Base-by-base conservation (phyloP, 2,113 vertebrate genomes). In the Antennarius striatus region DNA sequence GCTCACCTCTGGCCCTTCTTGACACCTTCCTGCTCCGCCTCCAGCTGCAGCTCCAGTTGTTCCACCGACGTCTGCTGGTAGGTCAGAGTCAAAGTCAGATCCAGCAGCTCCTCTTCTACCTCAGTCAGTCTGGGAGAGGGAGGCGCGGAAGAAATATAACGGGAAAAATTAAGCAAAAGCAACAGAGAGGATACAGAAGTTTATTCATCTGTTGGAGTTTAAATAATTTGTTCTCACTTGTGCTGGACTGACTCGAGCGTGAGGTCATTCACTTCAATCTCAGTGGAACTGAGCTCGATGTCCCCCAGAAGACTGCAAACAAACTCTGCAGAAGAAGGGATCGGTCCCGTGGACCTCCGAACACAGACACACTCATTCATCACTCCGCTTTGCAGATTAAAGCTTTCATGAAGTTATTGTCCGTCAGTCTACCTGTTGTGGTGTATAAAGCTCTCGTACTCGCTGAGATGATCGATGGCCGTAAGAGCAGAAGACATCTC, bases 201-300 rank as follows among this genome's bases (percentile, higher is more conserved):
- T 17, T 4, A 32, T 53, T 58, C 16, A 49, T 74, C 17, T 30
- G 32, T 22, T 48, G 32, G 11, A 30, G 15, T 60, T 17, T 40
- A 58, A 0, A 3, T 10, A 13, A 30, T 62, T 56, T 60, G 52
- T 56, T 57, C 95, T 64, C 83, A 98, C 97, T 88, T 92, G 89
- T 98, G 96, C 79, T 98, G 95, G 65, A 99, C 81, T 0, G 89
- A 93, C 83, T 98, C 96, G 0, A 98, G 12, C 0, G 98, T 99
- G 68, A 99, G 92, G 49, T 98, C 95, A 0, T 98, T 99, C 65
- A 99, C 80, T 84, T 96, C 92, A 56, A 99, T 89, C 73, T 96
- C 92, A 6, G 91, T 92, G 0, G 95, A 82, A 0, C 63, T 83
- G 15, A 98, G 90, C 11, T 97, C 96, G 0, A 87, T 75, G 40